Evolutionary conservation across 2,113 vertebrate species (phyloP), one percentile per base, ranked within the genome.

Genomic region (Tenebrosternarchus preto): DNA sequence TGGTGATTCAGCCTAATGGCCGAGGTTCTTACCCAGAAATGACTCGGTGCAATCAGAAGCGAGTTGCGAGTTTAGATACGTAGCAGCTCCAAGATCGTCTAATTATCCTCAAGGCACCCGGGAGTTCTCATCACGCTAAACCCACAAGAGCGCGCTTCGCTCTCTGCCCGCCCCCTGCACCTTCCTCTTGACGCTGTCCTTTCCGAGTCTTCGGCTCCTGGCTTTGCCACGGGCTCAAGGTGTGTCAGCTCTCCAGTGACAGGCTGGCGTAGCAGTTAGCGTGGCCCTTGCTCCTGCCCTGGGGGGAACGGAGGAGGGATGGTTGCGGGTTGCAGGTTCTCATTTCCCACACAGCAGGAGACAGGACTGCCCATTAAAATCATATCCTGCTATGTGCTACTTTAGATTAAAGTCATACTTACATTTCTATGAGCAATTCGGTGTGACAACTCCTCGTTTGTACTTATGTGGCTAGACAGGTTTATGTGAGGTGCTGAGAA

Each of bases 191-290:
- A 29, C 72, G 67, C 83, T 67, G 20, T 71, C 15, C 59, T 66
- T 77, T 84, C 80, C 83, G 29, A 82, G 76, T 85, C 33, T 76
- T 77, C 57, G 33, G 83, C 33, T 71, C 59, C 2, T 80, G 85
- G 89, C 84, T 85, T 73, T 80, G 80, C 83, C 8, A 22, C 43
- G 88, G 86, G 84, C 81, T 46, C 43, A 73, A 80, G 46, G 80
- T 88, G 88, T 89, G 84, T 83, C 73, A 82, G 83, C 89, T 89
- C 84, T 76, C 77, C 84, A 75, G 73, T 89, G 89, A 91, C 88
- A 90, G 85, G 76, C 85, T 86, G 81, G 87, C 88, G 89, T 87
- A 89, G 86, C 85, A 85, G 86, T 87, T 90, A 90, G 87, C 82
- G 80, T 72, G 80, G 86, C 84, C 80, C 84, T 82, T 88, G 84